Base-by-base conservation (phyloP, 2,113 vertebrate genomes). In the Cinclus cinclus region DNA sequence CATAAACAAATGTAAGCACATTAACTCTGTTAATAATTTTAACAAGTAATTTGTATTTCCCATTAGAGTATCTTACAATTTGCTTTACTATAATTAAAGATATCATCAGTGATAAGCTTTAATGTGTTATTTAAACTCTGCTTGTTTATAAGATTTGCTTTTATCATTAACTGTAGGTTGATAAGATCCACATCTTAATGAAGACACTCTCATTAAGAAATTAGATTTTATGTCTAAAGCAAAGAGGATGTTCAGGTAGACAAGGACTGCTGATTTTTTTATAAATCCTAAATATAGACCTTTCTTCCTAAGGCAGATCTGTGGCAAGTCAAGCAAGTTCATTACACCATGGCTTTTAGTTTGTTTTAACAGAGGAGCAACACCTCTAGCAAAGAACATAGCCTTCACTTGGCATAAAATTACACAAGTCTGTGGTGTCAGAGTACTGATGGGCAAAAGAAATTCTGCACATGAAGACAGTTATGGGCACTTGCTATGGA, bases 11-110 rank as follows among this genome's bases (percentile, higher is more conserved):
- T 98, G 98, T 98, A 98, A 98, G 97, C 96, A 98, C 92, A 98
- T 98, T 98, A 98, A 97, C 95, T 97, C 94, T 96, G 97, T 97
- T 98, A 98, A 98, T 98, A 98, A 98, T 98, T 98, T 98, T 97
- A 98, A 97, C 96, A 98, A 98, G 97, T 97, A 97, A 98, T 98
- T 97, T 97, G 97, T 96, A 98, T 98, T 98, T 98, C 98, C 97
- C 98, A 97, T 98, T 98, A 98, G 98, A 96, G 95, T 68, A 87
- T 95, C 97, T 97, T 94, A 96, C 94, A 92, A 97, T 98, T 97
- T 98, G 94, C 95, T 97, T 96, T 96, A 94, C 93, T 74, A 79
- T 98, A 98, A 98, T 98, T 98, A 98, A 98, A 98, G 97, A 97
- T 97, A 98, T 97, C 96, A 97, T 96, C 97, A 96, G 90, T 89